These are phyloP conservation scores for Bagarius yarrelli DNA, from an alignment of 2,113 vertebrate species.

Conservation along the genomic window DNA sequence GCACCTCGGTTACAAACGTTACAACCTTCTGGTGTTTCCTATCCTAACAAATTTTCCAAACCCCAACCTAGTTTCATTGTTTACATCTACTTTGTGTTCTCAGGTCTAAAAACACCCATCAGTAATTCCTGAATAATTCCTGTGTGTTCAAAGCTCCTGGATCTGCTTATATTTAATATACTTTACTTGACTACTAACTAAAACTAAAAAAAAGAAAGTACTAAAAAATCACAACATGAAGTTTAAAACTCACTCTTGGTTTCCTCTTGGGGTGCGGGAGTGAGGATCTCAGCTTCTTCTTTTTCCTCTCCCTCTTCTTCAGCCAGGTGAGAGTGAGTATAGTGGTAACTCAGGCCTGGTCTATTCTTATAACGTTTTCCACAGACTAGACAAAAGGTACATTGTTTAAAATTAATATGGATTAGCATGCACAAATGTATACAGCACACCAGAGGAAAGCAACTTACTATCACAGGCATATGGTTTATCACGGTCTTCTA, in stretches of 20 bases:
- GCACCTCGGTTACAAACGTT: neutral
- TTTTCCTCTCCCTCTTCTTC: constrained; percentile 96
- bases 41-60: no score
- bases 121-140: neutral
- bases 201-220: neutral
- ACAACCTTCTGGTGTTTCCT: no score
- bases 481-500: constrained; percentile 92
- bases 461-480: constrained; percentile 98
- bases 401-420: neutral
- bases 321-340: constrained; percentile 92
- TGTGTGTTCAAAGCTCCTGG: neutral
- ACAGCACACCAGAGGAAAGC: neutral
- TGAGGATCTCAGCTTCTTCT: constrained; percentile 89
- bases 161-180: neutral
- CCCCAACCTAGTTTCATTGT: neutral
- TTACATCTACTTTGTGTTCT: neutral
- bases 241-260: constrained; percentile 82
- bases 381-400: constrained; percentile 74
- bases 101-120: neutral
- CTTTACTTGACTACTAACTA: neutral
- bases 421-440: neutral
- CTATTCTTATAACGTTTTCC: constrained; percentile 98
- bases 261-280: constrained; percentile 87
- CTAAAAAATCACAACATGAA: no score
- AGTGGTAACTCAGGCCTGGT: constrained; percentile 94